Evolutionary conservation across 2,888 invertebrate genomes (phyloP), one percentile per base, ranked within the genome.

Genomic region (Amphipyra tragopoginis): DNA sequence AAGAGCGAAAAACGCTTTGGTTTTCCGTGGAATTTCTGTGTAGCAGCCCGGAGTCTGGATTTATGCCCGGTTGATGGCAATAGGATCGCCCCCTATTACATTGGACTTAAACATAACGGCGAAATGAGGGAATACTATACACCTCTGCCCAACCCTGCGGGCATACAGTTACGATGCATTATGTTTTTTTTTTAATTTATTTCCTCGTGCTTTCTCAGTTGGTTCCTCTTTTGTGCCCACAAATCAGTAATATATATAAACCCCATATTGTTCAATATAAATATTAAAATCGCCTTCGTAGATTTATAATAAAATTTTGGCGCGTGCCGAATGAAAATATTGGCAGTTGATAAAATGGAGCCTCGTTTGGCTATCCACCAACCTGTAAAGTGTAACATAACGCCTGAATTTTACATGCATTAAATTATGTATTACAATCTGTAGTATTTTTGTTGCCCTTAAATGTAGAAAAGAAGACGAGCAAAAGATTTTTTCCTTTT

Each of bases 311-410:
- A 62, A 47, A 53, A 62, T 52, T 51, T 65, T 69, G 73, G 72
- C 72, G 58, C 42, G n/a, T n/a, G 42, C 13, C 57, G 67, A 71
- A 60, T 61, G 70, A 70, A 80, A 77, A 77, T 80, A 80, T 77
- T 71, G 79, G 69, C 52, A 63, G 55, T 54, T 60, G 52, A 70
- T 69, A 60, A 64, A 64, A 73, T 67, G 61, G 43, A 21, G 38
- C 52, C 45, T 48, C 59, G 59, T 68, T 78, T 80, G 80, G 80
- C 70, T 36, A 57, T 56, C 49, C 21, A 73, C 80, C 80, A 80
- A 26, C 44, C 26, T 56, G 43, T 52, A 55, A 64, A 63, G 70
- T 75, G 66, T 75, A 74, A 71, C 69, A 61, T 57, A 51, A 51
- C 44, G 43, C 36, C 44, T 44, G 65, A 51, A 69, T 63, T 67